Evolutionary conservation across 92 coral and sea anemone species (phyloP), one percentile per base, ranked within the genome.

Genomic region (Chrysogorgia sp.): DNA sequence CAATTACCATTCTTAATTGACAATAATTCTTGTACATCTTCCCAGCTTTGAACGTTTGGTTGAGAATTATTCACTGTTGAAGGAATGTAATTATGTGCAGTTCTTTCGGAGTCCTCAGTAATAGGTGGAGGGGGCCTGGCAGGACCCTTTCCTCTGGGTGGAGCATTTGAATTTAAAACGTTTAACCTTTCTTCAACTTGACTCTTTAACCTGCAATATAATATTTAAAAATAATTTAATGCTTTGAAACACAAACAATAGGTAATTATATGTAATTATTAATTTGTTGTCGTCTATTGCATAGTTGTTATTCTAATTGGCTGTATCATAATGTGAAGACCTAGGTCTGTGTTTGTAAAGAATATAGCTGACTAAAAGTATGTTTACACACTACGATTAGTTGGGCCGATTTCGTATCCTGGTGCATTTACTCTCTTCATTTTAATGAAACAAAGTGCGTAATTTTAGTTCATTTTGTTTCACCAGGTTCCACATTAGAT

Each of bases 1-100:
- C n/a, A n/a, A n/a, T 70, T 83, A 91, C 98, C 86, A 78, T 90
- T 72, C 60, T 89, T 90, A 34, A 94, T 75, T 32, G 89, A 92
- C 68, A 91, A 87, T 0, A 96, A 93, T 65, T 89, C 99, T 65
- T 88, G 86, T 25, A 90, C 99, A 83, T 96, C 99, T 71, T 96
- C 92, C 97, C 97, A 91, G 7, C 85, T 34, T 56, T 74, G 58
- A 63, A 72, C 33, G 75, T 72, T 55, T 79, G 87, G 53, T 72
- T 79, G 10, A 79, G 24, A 20, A 45, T 50, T 7, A 74, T 81
- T 24, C 32, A 53, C 25, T 57, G 63, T 40, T 58, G 56, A 3
- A 80, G 59, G 33, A 31, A 72, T 72, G 43, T 72, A 72, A 72
- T 50, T 53, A 23, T 72, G 79, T 29, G 79, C 65, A 19, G 34